Conservation (phyloP, 2,113 vertebrate genomes). For the Syngnathoides biaculeatus region DNA sequence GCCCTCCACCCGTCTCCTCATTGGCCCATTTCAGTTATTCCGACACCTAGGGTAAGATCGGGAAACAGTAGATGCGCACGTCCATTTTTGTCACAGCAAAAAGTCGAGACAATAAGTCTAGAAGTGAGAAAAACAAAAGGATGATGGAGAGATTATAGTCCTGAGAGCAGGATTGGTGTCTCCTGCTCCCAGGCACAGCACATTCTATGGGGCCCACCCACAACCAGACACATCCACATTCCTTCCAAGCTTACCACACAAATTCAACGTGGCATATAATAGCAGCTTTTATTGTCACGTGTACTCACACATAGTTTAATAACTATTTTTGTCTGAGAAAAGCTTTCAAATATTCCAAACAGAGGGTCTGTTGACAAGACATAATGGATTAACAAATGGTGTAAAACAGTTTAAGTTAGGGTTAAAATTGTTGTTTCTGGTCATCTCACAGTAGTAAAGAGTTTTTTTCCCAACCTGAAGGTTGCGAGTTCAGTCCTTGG, state of each 20-base stretch:
- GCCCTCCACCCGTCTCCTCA: slow-evolving; percentile 26
- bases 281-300: slow-evolving; percentile 3
- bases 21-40: slow-evolving; percentile 47
- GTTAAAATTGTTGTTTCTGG: background rate
- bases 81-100: background rate
- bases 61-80: background rate
- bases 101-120: slow-evolving; percentile 13
- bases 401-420: background rate
- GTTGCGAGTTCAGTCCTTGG: too few species aligned
- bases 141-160: slow-evolving; percentile 39
- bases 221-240: slow-evolving; percentile 34
- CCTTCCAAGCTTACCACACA: slow-evolving; percentile 28
- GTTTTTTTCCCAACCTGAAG: background rate
- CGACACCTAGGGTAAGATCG: background rate
- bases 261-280: slow-evolving; percentile 17
- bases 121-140: slow-evolving; percentile 29
- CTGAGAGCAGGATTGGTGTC: slow-evolving; percentile 30
- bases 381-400: background rate
- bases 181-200: slow-evolving; percentile 47
- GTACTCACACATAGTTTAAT: slow-evolving; percentile 12
- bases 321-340: slow-evolving; percentile 13
- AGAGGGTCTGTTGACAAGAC: background rate
- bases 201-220: slow-evolving; percentile 34
- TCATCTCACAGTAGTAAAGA: background rate
- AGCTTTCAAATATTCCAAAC: background rate